Conservation (phyloP, 2,113 vertebrate species). For the Anthoscopus minutus region DNA sequence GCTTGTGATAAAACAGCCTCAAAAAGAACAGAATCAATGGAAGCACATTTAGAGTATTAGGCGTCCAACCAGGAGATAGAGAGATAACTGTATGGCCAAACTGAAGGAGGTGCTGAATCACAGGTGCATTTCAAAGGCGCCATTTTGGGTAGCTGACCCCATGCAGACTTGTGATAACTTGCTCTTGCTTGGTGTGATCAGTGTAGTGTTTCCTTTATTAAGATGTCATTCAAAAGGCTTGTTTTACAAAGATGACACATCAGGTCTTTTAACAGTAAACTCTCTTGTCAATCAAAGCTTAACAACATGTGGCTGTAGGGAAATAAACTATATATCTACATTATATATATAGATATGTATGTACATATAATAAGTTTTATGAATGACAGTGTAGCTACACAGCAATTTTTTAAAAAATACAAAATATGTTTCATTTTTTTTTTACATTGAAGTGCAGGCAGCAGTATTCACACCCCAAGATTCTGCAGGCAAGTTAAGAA, state of each 20-base stretch:
- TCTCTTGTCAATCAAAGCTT: conserved; percentile 49
- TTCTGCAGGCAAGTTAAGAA: not conserved
- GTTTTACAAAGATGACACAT: conserved; percentile 18
- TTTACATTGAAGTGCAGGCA: not conserved
- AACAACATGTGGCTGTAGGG: not conserved
- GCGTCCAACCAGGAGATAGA: not conserved
- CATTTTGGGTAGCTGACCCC: not conserved
- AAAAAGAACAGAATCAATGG: conserved; percentile 30
- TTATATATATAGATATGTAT: not conserved
- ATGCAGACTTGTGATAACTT: not conserved
- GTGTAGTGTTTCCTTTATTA: not conserved
- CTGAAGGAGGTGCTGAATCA: not conserved
- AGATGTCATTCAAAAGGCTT: conserved; percentile 13
- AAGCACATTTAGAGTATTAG: not conserved
- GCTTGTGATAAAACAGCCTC: conserved; percentile 32
- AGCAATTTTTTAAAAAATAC: not conserved
- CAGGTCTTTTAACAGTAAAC: conserved; percentile 33
- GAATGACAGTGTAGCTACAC: not conserved
- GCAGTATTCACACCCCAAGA: not conserved
- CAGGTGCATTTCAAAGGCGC: not conserved
- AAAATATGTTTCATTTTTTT: not conserved
- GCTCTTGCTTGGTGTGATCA: not conserved
- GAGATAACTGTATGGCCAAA: not conserved
- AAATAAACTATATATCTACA: not conserved
- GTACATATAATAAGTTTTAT: not conserved